phyloP scores from a whole-genome alignment of 2,113 vertebrate species.

The Festucalex cinctus region DNA sequence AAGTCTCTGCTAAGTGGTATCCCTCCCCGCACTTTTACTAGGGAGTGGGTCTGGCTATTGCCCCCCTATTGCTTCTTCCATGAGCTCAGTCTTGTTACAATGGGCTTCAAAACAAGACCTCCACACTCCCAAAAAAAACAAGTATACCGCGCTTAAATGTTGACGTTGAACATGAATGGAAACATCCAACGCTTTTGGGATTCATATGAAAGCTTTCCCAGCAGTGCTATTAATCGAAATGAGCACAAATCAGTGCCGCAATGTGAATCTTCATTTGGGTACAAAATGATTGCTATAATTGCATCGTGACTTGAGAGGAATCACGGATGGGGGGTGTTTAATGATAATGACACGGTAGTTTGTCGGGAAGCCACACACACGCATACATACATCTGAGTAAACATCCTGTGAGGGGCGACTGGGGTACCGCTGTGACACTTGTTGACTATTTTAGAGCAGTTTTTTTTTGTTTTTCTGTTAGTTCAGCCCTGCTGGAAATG shows the following conservation, averaged over 20 bases:
- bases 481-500: constrained; percentile 30
- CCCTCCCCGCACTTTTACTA: background rate
- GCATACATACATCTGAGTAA: constrained; percentile 39
- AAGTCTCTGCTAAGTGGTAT: background rate
- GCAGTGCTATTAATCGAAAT: background rate
- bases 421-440: constrained; percentile 33
- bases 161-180: constrained; percentile 11
- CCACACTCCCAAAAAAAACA: constrained; percentile 34
- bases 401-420: constrained; percentile 56
- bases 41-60: constrained; percentile 18
- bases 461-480: constrained; percentile 39
- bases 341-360: constrained; percentile 11
- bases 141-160: constrained; percentile 34
- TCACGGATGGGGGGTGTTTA: background rate
- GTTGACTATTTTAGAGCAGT: constrained; percentile 43
- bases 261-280: background rate
- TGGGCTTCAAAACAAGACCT: constrained; percentile 34
- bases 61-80: constrained; percentile 51
- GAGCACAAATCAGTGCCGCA: background rate
- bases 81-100: constrained; percentile 43
- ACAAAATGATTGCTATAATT: background rate
- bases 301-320: background rate
- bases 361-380: constrained; percentile 1
- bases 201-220: background rate
- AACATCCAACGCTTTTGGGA: background rate